Evolutionary conservation across 2,888 invertebrate species (phyloP).

Genomic region (Euphydryas editha): DNA sequence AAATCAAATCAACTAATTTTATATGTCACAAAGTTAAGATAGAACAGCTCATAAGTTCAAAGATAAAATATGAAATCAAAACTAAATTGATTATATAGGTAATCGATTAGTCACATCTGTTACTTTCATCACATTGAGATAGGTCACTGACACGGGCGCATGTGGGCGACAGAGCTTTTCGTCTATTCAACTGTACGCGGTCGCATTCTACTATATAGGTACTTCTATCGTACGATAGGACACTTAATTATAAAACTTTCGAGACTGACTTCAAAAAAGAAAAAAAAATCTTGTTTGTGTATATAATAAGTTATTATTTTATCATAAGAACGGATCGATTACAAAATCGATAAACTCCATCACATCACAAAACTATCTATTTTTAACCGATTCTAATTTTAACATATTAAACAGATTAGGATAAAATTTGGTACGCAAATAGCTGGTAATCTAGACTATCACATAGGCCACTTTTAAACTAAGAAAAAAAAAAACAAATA

Average conservation of each 20-base stretch:
- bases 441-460: too few species aligned
- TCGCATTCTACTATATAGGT: background rate
- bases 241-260: background rate
- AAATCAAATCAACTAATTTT: too few species aligned
- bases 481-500: too few species aligned
- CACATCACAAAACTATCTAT: too few species aligned
- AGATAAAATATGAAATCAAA: background rate
- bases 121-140: conserved; percentile 47
- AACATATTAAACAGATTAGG: too few species aligned
- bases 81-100: background rate
- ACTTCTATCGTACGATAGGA: background rate
- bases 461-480: too few species aligned
- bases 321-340: too few species aligned
- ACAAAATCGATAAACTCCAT: too few species aligned
- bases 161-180: conserved; percentile 49
- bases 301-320: background rate
- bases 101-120: conserved; percentile 40
- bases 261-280: background rate
- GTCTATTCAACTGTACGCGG: conserved; percentile 15
- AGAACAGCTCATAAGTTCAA: background rate
- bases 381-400: too few species aligned
- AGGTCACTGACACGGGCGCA: conserved; percentile 61
- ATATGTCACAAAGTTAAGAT: too few species aligned
- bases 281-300: background rate
- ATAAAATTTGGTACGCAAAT: too few species aligned